Evolutionary conservation across 2,797 vertebrate species (phyloP).

Genomic region (Psittacula echo): DNA sequence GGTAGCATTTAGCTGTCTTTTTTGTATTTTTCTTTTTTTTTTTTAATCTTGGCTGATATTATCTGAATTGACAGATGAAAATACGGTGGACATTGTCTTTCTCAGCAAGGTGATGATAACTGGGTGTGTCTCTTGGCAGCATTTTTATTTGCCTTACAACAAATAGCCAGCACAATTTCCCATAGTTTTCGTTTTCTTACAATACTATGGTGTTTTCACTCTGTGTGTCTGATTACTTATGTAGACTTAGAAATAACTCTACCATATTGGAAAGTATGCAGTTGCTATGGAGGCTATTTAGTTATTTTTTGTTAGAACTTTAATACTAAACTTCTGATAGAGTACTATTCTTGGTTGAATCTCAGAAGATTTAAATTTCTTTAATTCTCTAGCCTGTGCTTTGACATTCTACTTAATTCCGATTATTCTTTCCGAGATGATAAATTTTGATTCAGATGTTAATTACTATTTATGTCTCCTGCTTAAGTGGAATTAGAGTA

Average conservation of each 20-base stretch:
- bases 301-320: background rate
- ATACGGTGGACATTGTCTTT: background rate
- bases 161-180: background rate
- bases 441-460: background rate
- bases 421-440: background rate
- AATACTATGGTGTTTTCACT: background rate
- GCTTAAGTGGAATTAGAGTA: background rate
- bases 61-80: background rate
- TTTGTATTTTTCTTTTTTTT: background rate
- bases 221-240: background rate
- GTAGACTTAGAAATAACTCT: background rate
- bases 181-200: background rate
- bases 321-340: background rate
- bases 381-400: background rate
- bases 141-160: background rate
- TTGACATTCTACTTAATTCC: background rate
- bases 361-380: background rate
- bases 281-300: background rate
- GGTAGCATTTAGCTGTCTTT: background rate
- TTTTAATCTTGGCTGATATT: background rate
- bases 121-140: background rate
- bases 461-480: background rate
- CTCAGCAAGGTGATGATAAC: background rate
- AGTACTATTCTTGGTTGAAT: background rate
- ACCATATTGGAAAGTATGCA: background rate